phyloP scores from a whole-genome alignment of 2,797 vertebrate genomes.

The Myotis planiceps region DNA sequence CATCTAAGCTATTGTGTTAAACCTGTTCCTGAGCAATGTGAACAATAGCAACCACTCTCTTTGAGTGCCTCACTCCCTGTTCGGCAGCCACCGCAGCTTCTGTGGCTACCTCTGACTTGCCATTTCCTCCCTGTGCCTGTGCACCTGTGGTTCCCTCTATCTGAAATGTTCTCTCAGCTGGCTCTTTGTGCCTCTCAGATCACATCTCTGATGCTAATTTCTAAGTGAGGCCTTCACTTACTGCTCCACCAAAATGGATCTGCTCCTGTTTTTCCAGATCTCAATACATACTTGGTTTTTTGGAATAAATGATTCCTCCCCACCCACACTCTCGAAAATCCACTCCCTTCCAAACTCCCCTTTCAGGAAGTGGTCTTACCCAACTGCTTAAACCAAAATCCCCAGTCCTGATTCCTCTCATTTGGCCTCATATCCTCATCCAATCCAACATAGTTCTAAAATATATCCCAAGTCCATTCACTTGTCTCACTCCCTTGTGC shows the following conservation, averaged over 20 bases:
- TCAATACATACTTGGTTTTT: neutral
- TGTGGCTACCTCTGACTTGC: neutral
- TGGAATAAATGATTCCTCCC: neutral
- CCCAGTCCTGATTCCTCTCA: neutral
- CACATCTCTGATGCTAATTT: neutral
- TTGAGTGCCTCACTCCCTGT: neutral
- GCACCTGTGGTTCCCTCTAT: neutral
- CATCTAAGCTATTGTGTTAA: neutral
- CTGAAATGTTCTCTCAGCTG: neutral
- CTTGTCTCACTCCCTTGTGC: accelerated
- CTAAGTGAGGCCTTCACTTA: neutral
- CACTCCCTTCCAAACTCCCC: neutral
- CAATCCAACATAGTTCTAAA: neutral
- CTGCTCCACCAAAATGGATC: neutral
- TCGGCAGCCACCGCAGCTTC: neutral
- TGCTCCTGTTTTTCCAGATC: neutral
- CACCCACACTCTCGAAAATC: neutral
- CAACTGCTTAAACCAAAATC: neutral
- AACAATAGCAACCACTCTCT: neutral
- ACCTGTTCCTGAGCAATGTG: neutral
- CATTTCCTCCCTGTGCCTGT: neutral
- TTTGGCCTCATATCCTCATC: neutral
- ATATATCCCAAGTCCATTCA: neutral
- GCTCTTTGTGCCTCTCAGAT: neutral
- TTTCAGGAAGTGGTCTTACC: neutral